A percentile compares a stretch with the other conserved stretches of the same genome.
phyloP scores from a whole-genome alignment of 1,140 invertebrate species.

The Thrips palmi region DNA sequence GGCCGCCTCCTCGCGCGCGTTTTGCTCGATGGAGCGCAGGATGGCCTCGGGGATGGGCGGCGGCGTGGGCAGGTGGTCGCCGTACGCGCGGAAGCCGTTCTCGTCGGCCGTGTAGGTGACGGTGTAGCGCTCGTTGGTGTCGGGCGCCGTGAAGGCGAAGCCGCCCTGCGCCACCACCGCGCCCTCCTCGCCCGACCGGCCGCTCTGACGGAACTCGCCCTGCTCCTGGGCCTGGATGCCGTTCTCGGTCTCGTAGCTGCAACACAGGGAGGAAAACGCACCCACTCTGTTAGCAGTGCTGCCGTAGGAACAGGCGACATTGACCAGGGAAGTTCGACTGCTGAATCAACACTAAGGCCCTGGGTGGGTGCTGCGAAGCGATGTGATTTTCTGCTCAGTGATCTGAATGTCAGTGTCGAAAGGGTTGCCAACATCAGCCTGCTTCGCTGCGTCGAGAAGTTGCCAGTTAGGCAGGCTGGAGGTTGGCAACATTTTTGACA shows the following conservation, averaged over 20 bases:
- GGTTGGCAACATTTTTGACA: too few species aligned
- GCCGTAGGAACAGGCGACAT: too few species aligned
- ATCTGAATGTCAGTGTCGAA: too few species aligned
- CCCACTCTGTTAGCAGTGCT: too few species aligned
- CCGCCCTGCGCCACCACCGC: slow-evolving; percentile 42
- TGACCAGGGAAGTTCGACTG: too few species aligned
- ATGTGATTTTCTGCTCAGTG: too few species aligned
- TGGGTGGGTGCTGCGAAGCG: too few species aligned
- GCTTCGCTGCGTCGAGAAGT: too few species aligned
- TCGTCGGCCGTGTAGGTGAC: slow-evolving; percentile 65
- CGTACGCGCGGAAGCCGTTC: slow-evolving; percentile 53
- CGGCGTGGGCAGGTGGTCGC: slow-evolving; percentile 54
- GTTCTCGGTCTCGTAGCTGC: slow-evolving; percentile 43
- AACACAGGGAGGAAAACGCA: slow-evolving; percentile 12
- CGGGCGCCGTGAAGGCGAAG: slow-evolving; percentile 53
- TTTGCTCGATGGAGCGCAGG: slow-evolving; percentile 23
- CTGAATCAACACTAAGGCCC: too few species aligned
- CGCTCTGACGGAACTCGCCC: slow-evolving; percentile 44
- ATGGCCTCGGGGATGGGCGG: slow-evolving; percentile 43
- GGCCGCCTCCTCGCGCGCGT: slow-evolving; percentile 5
- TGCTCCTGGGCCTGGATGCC: slow-evolving; percentile 44
- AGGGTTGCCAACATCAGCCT: too few species aligned
- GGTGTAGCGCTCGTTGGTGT: slow-evolving; percentile 42
- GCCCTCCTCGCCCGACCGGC: slow-evolving; percentile 28
- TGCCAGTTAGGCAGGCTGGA: too few species aligned